Evolutionary conservation across 1,140 invertebrate species (phyloP).

Genomic region (Tetragnatha versicolor): DNA sequence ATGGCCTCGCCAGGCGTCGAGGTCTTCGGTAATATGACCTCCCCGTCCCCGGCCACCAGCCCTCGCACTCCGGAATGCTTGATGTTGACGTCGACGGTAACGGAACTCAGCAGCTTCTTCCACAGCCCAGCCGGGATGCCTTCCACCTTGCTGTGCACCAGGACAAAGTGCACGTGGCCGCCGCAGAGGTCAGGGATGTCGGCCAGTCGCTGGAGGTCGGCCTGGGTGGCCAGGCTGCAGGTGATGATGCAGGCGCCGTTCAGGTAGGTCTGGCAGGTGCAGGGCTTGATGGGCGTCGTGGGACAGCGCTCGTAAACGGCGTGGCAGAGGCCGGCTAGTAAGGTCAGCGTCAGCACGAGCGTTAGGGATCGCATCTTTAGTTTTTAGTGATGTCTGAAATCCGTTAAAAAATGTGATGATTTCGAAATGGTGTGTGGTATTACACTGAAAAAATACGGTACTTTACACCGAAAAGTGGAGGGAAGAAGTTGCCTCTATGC

Average conservation of each 20-base stretch:
- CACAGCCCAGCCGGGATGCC: slow-evolving; percentile 35
- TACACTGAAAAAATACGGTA: too few species aligned
- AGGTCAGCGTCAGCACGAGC: too few species aligned
- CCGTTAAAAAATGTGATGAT: too few species aligned
- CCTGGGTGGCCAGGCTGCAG: slow-evolving; percentile 8
- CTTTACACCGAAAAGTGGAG: too few species aligned
- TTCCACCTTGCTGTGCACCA: slow-evolving; percentile 24
- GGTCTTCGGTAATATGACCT: neutral
- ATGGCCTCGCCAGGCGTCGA: slow-evolving; percentile 16
- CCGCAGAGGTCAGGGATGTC: slow-evolving; percentile 41
- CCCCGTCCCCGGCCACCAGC: neutral
- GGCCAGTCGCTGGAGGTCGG: neutral
- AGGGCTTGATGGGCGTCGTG: slow-evolving; percentile 2
- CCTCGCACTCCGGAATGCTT: slow-evolving; percentile 14
- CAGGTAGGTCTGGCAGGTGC: slow-evolving; percentile 28
- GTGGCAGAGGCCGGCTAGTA: neutral
- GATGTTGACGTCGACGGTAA: slow-evolving; percentile 39
- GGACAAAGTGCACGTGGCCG: slow-evolving; percentile 35
- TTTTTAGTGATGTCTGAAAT: too few species aligned
- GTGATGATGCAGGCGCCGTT: slow-evolving; percentile 41
- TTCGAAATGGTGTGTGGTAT: too few species aligned
- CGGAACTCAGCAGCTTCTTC: slow-evolving; percentile 38
- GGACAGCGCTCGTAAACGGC: slow-evolving; percentile 1
- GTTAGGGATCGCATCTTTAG: too few species aligned
- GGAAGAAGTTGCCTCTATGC: too few species aligned